Percentiles rank a stretch among this genome's conserved stretches.
phyloP scores from a whole-genome alignment of 2,113 vertebrate genomes.

The Desmodus rotundus region DNA sequence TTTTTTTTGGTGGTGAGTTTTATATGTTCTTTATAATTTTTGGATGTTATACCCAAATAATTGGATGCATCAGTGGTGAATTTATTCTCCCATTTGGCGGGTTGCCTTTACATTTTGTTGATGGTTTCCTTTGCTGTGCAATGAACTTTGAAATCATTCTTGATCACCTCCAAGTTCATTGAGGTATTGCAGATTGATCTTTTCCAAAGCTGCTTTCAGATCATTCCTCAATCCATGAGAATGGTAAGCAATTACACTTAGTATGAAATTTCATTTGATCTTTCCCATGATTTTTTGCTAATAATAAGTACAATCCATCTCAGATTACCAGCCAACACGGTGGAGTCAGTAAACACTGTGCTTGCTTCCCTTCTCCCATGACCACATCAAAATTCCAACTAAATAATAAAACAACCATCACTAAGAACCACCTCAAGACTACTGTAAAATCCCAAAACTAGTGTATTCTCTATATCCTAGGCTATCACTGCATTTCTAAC shows the following conservation, averaged over 20 bases:
- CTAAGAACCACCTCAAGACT: background rate
- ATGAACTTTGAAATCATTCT: constrained; percentile 69
- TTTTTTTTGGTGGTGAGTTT: too few relatives aligned
- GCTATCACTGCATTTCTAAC: background rate
- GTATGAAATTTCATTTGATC: background rate
- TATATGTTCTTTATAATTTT: too few relatives aligned
- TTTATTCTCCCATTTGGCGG: too few relatives aligned
- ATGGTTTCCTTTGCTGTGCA: too few relatives aligned
- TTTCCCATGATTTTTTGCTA: background rate
- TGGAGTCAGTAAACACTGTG: background rate
- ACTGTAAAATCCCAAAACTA: background rate
- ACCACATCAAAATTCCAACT: background rate
- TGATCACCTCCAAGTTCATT: constrained; percentile 95
- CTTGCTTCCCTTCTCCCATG: background rate
- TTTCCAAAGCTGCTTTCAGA: constrained; percentile 97
- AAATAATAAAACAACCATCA: background rate
- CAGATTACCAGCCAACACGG: background rate
- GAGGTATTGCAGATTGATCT: constrained; percentile 96
- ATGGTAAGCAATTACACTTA: accelerated
- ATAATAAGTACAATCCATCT: background rate
- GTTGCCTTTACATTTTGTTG: too few relatives aligned
- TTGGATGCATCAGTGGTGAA: too few relatives aligned
- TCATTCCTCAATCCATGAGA: constrained; percentile 94
- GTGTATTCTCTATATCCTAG: background rate
- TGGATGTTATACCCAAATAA: too few relatives aligned